Conservation (phyloP, 2,888 invertebrate genomes). For the Platerodrilus igneus region DNA sequence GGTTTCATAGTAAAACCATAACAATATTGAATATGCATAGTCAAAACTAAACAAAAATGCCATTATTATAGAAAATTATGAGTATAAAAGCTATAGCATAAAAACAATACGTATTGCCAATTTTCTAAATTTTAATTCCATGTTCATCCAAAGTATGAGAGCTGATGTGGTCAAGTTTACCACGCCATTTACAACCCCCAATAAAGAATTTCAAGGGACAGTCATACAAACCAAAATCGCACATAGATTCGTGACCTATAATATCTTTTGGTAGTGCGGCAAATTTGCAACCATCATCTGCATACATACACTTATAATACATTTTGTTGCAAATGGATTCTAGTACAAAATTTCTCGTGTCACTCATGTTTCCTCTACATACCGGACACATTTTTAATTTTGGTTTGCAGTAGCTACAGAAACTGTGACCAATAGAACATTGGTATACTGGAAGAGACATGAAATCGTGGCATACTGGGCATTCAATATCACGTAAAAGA, state of each 20-base stretch:
- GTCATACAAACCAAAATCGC: conserved; percentile 6
- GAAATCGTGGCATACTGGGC: conserved; percentile 12
- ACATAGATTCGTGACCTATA: conserved; percentile 7
- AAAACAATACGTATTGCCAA: too few relatives aligned
- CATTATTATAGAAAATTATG: too few relatives aligned
- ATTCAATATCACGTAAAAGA: conserved; percentile 8
- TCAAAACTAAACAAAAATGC: too few relatives aligned
- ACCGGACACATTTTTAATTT: conserved; percentile 6
- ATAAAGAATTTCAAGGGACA: conserved; percentile 10
- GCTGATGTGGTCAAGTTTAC: conserved; percentile 6
- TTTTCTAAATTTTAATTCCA: too few relatives aligned
- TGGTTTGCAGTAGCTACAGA: conserved; percentile 10
- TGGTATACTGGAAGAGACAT: conserved; percentile 12
- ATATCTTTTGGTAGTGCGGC: conserved; percentile 4
- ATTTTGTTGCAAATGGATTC: conserved; percentile 11
- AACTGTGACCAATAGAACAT: conserved; percentile 10
- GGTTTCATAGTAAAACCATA: too few relatives aligned
- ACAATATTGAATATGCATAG: too few relatives aligned
- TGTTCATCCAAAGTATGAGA: too few relatives aligned
- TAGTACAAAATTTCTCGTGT: conserved; percentile 10
- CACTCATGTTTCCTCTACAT: conserved; percentile 8
- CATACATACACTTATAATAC: conserved; percentile 10
- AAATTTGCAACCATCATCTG: conserved; percentile 10
- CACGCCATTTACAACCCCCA: conserved; percentile 8
- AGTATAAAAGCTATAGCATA: too few relatives aligned